Evolutionary conservation across 1,140 invertebrate species (phyloP).

Genomic region (Plutomurus gul): DNA sequence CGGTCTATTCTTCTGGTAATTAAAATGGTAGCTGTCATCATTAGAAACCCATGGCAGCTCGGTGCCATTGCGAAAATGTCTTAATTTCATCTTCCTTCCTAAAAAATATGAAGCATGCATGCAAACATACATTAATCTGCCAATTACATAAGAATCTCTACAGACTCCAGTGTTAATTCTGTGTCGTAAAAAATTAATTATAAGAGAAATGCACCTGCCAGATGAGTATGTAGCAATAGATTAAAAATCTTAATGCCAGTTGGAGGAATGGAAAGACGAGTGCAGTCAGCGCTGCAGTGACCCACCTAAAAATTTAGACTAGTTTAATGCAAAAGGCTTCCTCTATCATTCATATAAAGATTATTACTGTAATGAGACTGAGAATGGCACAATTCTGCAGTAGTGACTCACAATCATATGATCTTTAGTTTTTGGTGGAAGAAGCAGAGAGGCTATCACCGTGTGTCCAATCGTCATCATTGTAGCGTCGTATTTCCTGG

Average conservation of each 20-base stretch:
- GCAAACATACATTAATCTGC: constrained; percentile 57
- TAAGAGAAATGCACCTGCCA: constrained; percentile 64
- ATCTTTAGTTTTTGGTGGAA: constrained; percentile 43
- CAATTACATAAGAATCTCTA: constrained; percentile 78
- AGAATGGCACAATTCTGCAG: too few species aligned
- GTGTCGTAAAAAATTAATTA: constrained; percentile 66
- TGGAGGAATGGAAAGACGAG: constrained; percentile 74
- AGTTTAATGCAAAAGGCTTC: too few species aligned
- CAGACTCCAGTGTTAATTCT: constrained; percentile 70
- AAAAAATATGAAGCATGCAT: too few species aligned
- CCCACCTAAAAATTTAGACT: too few species aligned
- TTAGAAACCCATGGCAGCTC: constrained; percentile 69
- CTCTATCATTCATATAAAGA: too few species aligned
- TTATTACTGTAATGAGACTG: too few species aligned
- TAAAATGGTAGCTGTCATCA: constrained; percentile 70
- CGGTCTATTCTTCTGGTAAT: constrained; percentile 70
- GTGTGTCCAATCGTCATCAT: constrained; percentile 51
- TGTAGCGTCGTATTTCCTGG: constrained; percentile 41
- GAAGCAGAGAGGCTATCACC: constrained; percentile 36
- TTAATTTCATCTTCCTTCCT: constrained; percentile 67
- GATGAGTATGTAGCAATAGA: constrained; percentile 76
- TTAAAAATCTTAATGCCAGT: constrained; percentile 79
- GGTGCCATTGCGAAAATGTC: constrained; percentile 66
- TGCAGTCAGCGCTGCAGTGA: constrained; percentile 78
- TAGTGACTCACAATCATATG: constrained; percentile 59